These are phyloP conservation scores for Gymnorhina tibicen DNA, from an alignment of 2,113 vertebrate species.

Conservation along the genomic window DNA sequence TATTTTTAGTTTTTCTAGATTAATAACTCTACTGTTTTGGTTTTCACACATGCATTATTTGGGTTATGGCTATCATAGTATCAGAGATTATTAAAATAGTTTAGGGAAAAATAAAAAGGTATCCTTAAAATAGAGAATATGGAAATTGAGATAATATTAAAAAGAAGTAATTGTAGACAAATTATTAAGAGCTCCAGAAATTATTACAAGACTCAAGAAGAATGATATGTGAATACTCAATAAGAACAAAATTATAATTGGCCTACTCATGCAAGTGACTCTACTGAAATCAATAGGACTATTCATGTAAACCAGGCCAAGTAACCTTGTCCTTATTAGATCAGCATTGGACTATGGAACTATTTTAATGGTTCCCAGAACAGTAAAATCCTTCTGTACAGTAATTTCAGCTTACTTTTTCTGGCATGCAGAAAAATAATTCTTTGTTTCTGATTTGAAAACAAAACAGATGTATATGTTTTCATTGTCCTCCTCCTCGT, in stretches of 20 bases:
- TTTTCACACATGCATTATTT: not conserved
- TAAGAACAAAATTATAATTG: not conserved
- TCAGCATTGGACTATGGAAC: not conserved
- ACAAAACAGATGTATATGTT: not conserved
- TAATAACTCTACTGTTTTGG: not conserved
- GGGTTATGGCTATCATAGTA: not conserved
- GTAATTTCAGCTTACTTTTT: not conserved
- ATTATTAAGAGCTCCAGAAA: not conserved
- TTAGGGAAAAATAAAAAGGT: not conserved
- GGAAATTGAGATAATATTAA: not conserved
- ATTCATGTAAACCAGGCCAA: not conserved
- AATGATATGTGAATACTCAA: not conserved
- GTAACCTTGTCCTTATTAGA: not conserved
- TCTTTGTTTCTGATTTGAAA: not conserved
- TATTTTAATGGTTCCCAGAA: not conserved
- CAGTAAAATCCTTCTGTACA: not conserved
- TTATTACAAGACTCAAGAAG: not conserved
- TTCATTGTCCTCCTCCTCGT: not conserved
- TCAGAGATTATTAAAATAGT: not conserved
- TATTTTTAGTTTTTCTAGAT: not conserved
- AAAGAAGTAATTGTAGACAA: not conserved
- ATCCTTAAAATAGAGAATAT: not conserved
- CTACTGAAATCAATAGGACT: not conserved
- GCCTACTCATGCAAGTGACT: not conserved
- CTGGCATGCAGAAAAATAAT: not conserved